phyloP scores from a whole-genome alignment of 2,797 vertebrate species.

The Centropyge bicolor region DNA sequence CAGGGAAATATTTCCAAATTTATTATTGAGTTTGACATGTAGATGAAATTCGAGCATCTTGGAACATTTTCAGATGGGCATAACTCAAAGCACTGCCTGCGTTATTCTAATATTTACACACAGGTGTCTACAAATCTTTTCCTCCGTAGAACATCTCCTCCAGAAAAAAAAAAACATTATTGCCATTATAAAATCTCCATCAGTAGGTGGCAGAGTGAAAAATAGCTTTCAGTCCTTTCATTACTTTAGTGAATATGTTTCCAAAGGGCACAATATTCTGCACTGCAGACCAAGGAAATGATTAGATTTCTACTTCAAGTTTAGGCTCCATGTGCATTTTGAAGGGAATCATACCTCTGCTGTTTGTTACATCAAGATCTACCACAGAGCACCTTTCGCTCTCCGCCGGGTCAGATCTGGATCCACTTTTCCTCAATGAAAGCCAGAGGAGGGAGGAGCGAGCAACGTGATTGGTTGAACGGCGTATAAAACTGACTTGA shows the following conservation, averaged over 20 bases:
- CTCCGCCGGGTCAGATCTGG: slow-evolving; percentile 61
- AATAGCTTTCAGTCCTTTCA: background rate
- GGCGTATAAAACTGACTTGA: slow-evolving; percentile 53
- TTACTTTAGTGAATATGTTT: background rate
- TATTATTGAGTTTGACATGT: slow-evolving; percentile 33
- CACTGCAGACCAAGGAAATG: background rate
- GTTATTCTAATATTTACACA: slow-evolving; percentile 34
- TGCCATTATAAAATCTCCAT: background rate
- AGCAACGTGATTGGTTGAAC: slow-evolving; percentile 60
- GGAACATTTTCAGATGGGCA: background rate
- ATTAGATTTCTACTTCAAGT: background rate
- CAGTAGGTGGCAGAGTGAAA: slow-evolving; percentile 13
- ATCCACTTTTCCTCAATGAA: slow-evolving; percentile 69
- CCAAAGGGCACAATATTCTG: background rate
- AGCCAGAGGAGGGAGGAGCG: slow-evolving; percentile 43
- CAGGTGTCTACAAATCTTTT: slow-evolving; percentile 5
- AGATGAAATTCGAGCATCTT: slow-evolving; percentile 16
- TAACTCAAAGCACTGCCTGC: slow-evolving; percentile 19
- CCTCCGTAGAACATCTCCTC: background rate
- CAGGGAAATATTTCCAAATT: slow-evolving; percentile 30
- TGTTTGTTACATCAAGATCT: slow-evolving; percentile 20
- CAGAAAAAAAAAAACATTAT: background rate
- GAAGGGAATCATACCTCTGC: background rate
- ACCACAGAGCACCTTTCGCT: slow-evolving; percentile 4
- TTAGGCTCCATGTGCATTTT: slow-evolving; percentile 12